These are phyloP conservation scores for Mus minutoides DNA, from an alignment of 2,797 vertebrate genomes.

Conservation along the genomic window DNA sequence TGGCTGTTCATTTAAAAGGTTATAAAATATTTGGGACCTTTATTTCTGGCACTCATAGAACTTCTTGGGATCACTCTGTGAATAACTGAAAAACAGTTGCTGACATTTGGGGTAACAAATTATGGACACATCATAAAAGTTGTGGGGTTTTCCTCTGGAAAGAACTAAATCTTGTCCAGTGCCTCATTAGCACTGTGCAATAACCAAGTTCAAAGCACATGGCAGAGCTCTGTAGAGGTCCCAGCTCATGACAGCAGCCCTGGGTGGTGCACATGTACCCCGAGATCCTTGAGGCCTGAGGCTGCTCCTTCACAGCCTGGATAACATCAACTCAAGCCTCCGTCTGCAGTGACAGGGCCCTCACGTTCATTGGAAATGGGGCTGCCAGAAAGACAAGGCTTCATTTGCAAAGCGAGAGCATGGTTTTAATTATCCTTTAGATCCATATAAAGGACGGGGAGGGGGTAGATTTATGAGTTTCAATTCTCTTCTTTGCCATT, in stretches of 20 bases:
- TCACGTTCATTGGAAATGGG: background rate
- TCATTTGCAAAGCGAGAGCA: constrained; percentile 72
- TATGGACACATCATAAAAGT: background rate
- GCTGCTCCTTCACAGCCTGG: background rate
- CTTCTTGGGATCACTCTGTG: background rate
- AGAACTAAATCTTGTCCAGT: constrained; percentile 37
- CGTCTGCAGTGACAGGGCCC: constrained; percentile 44
- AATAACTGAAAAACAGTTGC: background rate
- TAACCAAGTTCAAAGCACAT: constrained; percentile 69
- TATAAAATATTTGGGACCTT: background rate
- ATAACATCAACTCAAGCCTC: background rate
- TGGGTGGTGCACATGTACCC: background rate
- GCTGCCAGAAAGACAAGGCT: constrained; percentile 72
- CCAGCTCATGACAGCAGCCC: background rate
- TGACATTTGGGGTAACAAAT: background rate
- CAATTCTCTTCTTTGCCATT: constrained; percentile 85
- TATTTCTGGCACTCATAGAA: background rate
- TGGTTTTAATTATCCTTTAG: constrained; percentile 93
- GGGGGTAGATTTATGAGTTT: constrained; percentile 91
- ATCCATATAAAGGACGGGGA: constrained; percentile 82
- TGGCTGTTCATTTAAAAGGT: background rate
- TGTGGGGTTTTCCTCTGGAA: background rate
- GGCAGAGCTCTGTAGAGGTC: background rate
- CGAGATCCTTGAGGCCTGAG: background rate
- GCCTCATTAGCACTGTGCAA: constrained; percentile 11